Percentiles rank a stretch among this genome's conserved stretches.
phyloP scores from a whole-genome alignment of 2,113 vertebrate species.

The Hyperopisus bebe region DNA sequence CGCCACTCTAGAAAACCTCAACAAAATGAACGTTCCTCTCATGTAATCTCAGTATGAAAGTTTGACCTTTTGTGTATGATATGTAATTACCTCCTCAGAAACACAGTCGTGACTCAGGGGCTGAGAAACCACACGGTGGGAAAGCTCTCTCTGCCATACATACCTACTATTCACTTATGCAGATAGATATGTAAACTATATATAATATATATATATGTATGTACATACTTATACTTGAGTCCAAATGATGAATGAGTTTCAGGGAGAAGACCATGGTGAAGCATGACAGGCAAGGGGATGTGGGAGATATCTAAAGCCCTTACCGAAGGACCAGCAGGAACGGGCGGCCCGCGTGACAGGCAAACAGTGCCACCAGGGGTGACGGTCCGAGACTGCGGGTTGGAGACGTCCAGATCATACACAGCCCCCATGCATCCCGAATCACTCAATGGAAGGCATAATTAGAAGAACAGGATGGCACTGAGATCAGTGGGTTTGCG shows the following conservation, averaged over 20 bases:
- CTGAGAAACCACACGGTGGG: not conserved
- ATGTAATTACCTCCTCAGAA: not conserved
- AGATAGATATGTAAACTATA: not conserved
- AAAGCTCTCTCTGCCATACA: not conserved
- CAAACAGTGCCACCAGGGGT: not conserved
- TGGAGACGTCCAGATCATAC: too few species aligned
- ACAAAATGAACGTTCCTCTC: not conserved
- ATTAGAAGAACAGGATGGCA: slow-evolving; percentile 2
- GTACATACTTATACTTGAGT: not conserved
- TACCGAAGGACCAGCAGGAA: not conserved
- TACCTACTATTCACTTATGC: not conserved
- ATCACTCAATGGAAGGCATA: not conserved
- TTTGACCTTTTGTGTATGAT: not conserved
- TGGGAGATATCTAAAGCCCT: not conserved
- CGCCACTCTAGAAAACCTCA: not conserved
- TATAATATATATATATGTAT: not conserved
- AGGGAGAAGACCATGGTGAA: not conserved
- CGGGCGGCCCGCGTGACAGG: not conserved
- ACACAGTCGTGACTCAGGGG: not conserved
- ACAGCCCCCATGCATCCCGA: not conserved
- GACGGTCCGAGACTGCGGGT: not conserved
- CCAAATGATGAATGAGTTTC: not conserved
- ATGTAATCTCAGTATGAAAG: not conserved
- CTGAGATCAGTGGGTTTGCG: not conserved
- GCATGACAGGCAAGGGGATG: not conserved